Conservation (phyloP, 2,797 vertebrate species). For the Anas georgica region DNA sequence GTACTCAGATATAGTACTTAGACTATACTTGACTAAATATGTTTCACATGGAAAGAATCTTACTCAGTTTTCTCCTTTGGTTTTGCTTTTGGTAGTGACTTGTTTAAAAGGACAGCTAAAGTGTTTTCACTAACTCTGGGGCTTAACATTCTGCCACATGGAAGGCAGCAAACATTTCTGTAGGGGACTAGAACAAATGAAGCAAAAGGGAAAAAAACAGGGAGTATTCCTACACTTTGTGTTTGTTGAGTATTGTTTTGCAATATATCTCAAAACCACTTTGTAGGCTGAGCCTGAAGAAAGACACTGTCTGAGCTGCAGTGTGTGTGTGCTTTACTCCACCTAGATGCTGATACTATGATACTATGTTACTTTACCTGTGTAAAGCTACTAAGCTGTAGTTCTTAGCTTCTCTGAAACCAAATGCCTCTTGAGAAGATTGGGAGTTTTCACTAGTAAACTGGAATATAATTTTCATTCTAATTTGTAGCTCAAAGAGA, state of each 20-base stretch:
- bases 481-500: background rate
- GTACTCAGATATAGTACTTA: background rate
- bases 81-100: background rate
- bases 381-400: background rate
- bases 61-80: background rate
- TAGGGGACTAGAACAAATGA: background rate
- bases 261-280: background rate
- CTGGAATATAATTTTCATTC: background rate
- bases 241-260: background rate
- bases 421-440: background rate
- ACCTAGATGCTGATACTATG: background rate
- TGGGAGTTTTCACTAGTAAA: background rate
- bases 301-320: background rate
- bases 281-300: background rate
- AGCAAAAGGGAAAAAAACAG: background rate
- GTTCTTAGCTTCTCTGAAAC: background rate
- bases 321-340: background rate
- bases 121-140: background rate
- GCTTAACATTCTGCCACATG: rapidly evolving
- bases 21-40: background rate
- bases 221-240: background rate
- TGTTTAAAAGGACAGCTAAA: background rate
- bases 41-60: background rate
- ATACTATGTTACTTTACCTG: background rate
- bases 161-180: background rate